Evolutionary conservation across 2,797 vertebrate species (phyloP), one percentile per base, ranked within the genome.

Genomic region (Craterocephalus amniculus): DNA sequence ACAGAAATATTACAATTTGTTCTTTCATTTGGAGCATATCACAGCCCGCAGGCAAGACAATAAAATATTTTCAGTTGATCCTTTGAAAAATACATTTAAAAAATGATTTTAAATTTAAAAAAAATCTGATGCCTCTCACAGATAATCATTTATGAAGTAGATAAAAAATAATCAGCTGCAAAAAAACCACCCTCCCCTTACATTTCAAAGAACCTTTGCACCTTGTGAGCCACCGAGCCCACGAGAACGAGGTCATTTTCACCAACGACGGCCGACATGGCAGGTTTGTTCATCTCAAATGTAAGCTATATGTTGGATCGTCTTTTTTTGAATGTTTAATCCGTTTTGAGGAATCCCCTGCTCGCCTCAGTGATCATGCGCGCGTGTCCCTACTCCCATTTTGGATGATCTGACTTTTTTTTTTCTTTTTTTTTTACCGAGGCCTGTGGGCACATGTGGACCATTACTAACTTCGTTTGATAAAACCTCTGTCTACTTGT

Each of bases 391-490:
- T 58, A 36, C 62, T 68, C 65, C 38, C 57, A 12, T 54, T 38
- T 2, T 20, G 13, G 13, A 14, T 16, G 27, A 13, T 22, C 10
- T 22, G 20, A 4, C 67, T 49, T 58, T 10, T 56, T 34, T 3
- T 72, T 70, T 82, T 63, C 64, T 35, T 80, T 78, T 84, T 67
- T 76, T 85, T 70, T 11, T 68, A 55, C 62, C 57, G 58, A 72
- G 64, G 78, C 70, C 76, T 79, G 80, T 78, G 61, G 79, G 76
- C 83, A 82, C 87, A 89, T 90, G 85, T 85, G 87, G 81, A 88
- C 87, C 91, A 90, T 90, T 48, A 88, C 87, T 89, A 88, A 90
- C 87, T 89, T 89, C 75, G 91, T 87, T 88, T 87, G 71, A 31
- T 79, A n/a, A 67, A 65, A 60, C 38, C 83, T 83, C 88, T 88